phyloP scores from a whole-genome alignment of 2,113 vertebrate species.

The Protobothrops flavoviridis region DNA sequence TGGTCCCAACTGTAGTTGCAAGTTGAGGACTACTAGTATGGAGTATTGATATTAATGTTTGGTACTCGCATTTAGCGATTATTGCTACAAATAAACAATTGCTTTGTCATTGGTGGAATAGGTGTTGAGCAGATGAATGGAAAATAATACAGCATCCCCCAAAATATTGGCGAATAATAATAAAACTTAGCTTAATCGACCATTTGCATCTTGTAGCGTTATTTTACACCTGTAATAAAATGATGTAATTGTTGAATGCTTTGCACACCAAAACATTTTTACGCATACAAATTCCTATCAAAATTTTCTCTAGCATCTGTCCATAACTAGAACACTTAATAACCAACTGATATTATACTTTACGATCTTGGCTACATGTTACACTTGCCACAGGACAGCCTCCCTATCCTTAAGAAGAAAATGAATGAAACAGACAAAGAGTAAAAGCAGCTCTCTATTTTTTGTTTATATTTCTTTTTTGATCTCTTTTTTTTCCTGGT shows the following conservation, averaged over 20 bases:
- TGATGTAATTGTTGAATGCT: not conserved
- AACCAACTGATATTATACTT: not conserved
- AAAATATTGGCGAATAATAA: not conserved
- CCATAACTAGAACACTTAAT: not conserved
- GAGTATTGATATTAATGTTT: not conserved
- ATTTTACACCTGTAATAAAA: not conserved
- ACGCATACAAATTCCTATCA: not conserved
- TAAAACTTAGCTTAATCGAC: not conserved
- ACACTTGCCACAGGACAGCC: not conserved
- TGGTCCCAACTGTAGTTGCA: not conserved
- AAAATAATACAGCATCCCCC: not conserved
- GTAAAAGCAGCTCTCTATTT: not conserved
- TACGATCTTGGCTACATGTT: not conserved
- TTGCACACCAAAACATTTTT: not conserved
- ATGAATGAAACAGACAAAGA: not conserved
- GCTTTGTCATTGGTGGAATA: not conserved
- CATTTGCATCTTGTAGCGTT: not conserved
- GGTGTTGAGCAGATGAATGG: not conserved
- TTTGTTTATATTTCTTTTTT: not conserved
- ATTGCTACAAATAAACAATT: not conserved
- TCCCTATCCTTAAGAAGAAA: not conserved
- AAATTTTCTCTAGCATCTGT: not conserved
- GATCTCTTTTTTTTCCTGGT: not conserved
- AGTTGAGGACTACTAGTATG: not conserved
- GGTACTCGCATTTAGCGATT: not conserved